A percentile compares a stretch with the other conserved stretches of the same genome.
These are phyloP conservation scores for Acanthococcus lagerstroemiae DNA, from an alignment of 2,888 invertebrate species.

Conservation along the genomic window DNA sequence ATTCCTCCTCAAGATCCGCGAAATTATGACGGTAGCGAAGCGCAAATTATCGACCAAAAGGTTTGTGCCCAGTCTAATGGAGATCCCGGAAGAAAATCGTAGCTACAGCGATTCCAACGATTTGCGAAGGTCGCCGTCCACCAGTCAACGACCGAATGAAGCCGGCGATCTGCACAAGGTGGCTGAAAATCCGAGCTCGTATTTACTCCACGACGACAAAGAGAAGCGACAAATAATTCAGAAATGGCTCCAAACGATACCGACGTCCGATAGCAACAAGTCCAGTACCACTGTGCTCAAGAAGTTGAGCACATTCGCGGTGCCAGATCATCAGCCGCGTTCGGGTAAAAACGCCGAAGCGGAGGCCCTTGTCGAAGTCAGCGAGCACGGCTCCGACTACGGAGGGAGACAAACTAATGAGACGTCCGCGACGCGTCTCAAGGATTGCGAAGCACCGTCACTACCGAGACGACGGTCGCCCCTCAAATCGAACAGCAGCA, in stretches of 20 bases:
- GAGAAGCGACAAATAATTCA: slow-evolving; percentile 64
- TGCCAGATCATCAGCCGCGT: background rate
- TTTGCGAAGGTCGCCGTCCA: background rate
- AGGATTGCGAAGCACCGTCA: background rate
- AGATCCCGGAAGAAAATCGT: slow-evolving; percentile 64
- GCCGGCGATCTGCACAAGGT: background rate
- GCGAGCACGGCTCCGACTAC: background rate
- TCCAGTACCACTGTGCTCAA: background rate
- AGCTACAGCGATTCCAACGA: slow-evolving; percentile 37
- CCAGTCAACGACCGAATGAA: background rate
- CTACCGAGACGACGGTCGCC: background rate
- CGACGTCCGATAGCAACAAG: slow-evolving; percentile 37
- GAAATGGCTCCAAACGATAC: slow-evolving; percentile 66
- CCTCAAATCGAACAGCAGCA: background rate
- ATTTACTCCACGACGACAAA: slow-evolving; percentile 45
- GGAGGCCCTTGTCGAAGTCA: no score
- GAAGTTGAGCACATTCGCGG: background rate
- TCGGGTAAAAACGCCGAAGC: no score
- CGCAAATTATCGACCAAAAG: slow-evolving; percentile 75
- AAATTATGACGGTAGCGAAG: slow-evolving; percentile 81
- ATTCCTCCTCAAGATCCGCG: slow-evolving; percentile 77
- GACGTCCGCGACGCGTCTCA: background rate
- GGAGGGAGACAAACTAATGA: background rate
- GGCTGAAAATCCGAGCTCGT: background rate
- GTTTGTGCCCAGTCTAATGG: slow-evolving; percentile 64